Conservation (phyloP, 2,797 vertebrate genomes). For the Uromys caudimaculatus region DNA sequence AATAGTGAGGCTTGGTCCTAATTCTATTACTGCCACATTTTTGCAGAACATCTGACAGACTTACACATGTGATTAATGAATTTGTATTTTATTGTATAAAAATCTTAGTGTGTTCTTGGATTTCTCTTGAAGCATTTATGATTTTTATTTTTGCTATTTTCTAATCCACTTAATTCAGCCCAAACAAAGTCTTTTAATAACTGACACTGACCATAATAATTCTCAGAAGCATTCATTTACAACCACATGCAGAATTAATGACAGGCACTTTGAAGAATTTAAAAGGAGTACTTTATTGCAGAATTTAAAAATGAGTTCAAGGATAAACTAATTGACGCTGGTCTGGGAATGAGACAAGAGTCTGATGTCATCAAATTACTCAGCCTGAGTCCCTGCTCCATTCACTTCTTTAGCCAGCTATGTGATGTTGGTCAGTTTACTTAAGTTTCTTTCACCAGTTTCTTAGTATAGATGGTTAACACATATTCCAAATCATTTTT, state of each 20-base stretch:
- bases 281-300: constrained; percentile 56
- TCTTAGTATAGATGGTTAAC: neutral
- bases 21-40: neutral
- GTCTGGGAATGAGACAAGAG: constrained; percentile 41
- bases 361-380: neutral
- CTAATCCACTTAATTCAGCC: constrained; percentile 23
- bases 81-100: neutral
- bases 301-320: constrained; percentile 66
- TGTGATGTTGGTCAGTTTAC: neutral
- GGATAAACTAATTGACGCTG: constrained; percentile 59
- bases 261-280: constrained; percentile 55
- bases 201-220: neutral
- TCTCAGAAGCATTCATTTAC: constrained; percentile 47
- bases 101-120: neutral
- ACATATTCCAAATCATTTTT: neutral
- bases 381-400: neutral
- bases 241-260: constrained; percentile 64
- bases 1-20: neutral
- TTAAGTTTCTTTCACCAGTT: neutral
- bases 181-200: constrained; percentile 41
- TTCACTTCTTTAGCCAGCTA: neutral
- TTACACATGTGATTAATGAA: neutral
- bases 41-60: neutral
- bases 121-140: neutral
- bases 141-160: neutral